A percentile compares a stretch with the other conserved stretches of the same genome.
phyloP scores from a whole-genome alignment of 2,888 invertebrate species.

The Nymphalis urticae region DNA sequence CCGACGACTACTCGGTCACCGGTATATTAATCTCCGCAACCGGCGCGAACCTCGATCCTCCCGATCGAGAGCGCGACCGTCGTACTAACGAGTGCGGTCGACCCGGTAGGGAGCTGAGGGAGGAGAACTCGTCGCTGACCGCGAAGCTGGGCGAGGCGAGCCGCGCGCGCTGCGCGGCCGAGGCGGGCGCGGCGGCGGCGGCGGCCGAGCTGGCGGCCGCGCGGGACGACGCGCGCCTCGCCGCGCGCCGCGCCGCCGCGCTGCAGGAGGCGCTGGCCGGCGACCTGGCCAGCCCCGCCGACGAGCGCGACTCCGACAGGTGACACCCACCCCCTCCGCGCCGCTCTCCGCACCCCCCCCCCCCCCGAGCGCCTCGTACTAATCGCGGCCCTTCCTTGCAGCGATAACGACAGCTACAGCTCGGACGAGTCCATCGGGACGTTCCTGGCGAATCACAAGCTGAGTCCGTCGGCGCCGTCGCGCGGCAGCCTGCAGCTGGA shows the following conservation, averaged over 20 bases:
- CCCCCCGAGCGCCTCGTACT: too few species aligned
- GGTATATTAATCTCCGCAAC: too few species aligned
- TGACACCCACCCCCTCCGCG: constrained; percentile 45
- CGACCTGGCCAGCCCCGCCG: constrained; percentile 86
- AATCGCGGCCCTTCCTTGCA: constrained; percentile 52
- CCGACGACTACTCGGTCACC: too few species aligned
- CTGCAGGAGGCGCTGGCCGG: constrained; percentile 96
- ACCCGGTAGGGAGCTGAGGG: constrained; percentile 85
- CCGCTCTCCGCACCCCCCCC: too few species aligned
- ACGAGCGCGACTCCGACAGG: constrained; percentile 83
- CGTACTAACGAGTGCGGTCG: too few species aligned
- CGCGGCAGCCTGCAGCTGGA: constrained; percentile 69
- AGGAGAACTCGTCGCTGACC: constrained; percentile 87
- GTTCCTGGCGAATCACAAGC: constrained; percentile 83
- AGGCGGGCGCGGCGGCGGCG: constrained; percentile 86
- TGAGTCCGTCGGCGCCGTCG: constrained; percentile 72
- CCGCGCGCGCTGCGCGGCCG: constrained; percentile 88
- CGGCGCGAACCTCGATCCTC: too few species aligned
- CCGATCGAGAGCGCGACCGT: too few species aligned
- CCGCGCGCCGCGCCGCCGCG: constrained; percentile 93
- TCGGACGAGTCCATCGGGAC: constrained; percentile 85
- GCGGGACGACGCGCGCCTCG: constrained; percentile 91
- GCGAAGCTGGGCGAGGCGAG: constrained; percentile 88
- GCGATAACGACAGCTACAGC: constrained; percentile 84
- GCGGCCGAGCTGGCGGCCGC: constrained; percentile 87